These are phyloP conservation scores for Squalus acanthias DNA, from an alignment of 2,797 vertebrate species.

Conservation along the genomic window DNA sequence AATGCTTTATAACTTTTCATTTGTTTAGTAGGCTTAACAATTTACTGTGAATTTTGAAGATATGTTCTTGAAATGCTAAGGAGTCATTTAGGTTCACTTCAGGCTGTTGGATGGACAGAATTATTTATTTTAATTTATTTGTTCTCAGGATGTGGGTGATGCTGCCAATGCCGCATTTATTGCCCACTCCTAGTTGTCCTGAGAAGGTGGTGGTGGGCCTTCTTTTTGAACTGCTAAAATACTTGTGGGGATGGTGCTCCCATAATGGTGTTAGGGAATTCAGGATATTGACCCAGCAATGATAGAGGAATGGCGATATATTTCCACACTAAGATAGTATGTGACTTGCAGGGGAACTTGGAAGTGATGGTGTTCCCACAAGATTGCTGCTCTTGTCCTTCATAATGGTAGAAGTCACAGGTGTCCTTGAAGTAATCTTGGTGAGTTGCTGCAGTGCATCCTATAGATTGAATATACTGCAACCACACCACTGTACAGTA, in stretches of 20 bases:
- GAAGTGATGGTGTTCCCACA: background rate
- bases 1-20: background rate
- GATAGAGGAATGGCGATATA: background rate
- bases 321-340: no score
- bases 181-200: background rate
- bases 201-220: background rate
- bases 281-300: background rate
- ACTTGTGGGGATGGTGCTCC: background rate
- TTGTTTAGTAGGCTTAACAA: background rate
- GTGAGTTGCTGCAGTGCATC: background rate
- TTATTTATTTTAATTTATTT: background rate
- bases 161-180: background rate
- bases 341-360: background rate
- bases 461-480: background rate
- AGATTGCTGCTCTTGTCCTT: background rate
- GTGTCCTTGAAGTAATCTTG: background rate
- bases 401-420: background rate
- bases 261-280: background rate
- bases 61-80: background rate
- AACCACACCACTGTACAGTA: background rate
- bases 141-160: background rate
- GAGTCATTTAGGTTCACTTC: background rate
- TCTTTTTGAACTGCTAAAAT: no score
- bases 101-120: background rate
- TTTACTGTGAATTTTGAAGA: constrained; percentile 9